A percentile compares a stretch with the other conserved stretches of the same genome.
These are phyloP conservation scores for Plecotus auritus DNA, from an alignment of 2,113 vertebrate genomes.

Conservation along the genomic window DNA sequence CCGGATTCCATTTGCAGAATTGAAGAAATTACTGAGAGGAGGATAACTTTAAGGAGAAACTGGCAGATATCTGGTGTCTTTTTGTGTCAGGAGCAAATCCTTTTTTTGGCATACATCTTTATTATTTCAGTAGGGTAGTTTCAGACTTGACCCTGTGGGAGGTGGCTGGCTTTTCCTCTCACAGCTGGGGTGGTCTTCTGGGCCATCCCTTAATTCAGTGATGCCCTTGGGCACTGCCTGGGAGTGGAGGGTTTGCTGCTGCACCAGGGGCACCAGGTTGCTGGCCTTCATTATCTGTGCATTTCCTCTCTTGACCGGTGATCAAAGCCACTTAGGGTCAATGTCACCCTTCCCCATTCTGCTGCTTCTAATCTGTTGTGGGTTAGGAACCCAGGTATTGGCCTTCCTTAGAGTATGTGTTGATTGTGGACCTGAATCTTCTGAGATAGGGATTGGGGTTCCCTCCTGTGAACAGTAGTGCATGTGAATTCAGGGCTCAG, in stretches of 20 bases:
- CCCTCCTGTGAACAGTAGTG: background rate
- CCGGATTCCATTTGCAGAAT: background rate
- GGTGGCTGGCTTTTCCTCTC: background rate
- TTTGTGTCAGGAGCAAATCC: background rate
- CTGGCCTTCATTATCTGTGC: background rate
- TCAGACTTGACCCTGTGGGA: background rate
- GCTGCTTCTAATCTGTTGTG: background rate
- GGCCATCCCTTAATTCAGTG: background rate
- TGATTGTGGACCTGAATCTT: background rate
- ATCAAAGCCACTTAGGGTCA: background rate
- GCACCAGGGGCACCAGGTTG: fast-evolving
- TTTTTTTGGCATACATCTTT: background rate
- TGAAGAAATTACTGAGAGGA: background rate
- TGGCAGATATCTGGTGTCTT: background rate
- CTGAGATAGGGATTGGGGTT: background rate
- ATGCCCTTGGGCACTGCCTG: too few species aligned
- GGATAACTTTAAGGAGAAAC: background rate
- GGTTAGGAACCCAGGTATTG: background rate
- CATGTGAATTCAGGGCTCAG: background rate
- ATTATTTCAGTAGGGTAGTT: background rate
- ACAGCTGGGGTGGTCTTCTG: background rate
- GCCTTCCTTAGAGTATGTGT: background rate
- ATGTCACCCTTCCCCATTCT: fast-evolving
- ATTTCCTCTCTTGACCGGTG: too few species aligned
- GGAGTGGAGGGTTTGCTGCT: background rate